phyloP scores from a whole-genome alignment of 1,140 invertebrate genomes.

The Megalopta genalis region DNA sequence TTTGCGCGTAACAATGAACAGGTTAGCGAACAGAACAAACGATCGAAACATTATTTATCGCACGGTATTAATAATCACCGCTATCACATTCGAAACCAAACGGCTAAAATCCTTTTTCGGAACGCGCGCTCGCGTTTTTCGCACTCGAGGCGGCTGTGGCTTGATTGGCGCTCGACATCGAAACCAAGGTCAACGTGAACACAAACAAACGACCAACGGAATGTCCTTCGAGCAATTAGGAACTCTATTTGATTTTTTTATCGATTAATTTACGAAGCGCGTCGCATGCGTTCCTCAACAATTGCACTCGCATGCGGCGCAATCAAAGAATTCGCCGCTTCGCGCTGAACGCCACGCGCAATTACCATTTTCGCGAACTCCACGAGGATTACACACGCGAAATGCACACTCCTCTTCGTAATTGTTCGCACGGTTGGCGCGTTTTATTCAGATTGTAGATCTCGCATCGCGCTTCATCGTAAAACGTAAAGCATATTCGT shows the following conservation, averaged over 20 bases:
- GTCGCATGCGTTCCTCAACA: background rate
- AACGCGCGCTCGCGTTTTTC: no score
- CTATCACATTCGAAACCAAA: slow-evolving; percentile 21
- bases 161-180: background rate
- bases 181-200: background rate
- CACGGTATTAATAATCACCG: background rate
- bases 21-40: background rate
- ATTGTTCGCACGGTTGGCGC: background rate
- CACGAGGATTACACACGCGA: background rate
- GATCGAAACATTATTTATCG: background rate
- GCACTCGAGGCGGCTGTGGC: background rate
- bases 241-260: slow-evolving; percentile 43
- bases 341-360: background rate
- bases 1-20: background rate
- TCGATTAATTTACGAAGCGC: background rate
- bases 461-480: no score
- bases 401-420: background rate
- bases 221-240: slow-evolving; percentile 48
- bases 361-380: background rate
- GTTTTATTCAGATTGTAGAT: no score
- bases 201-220: slow-evolving; percentile 16
- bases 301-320: background rate
- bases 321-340: background rate
- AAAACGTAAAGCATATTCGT: no score
- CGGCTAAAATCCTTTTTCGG: background rate